Base-by-base conservation (phyloP, 2,113 vertebrate genomes). In the Deroptyus accipitrinus region DNA sequence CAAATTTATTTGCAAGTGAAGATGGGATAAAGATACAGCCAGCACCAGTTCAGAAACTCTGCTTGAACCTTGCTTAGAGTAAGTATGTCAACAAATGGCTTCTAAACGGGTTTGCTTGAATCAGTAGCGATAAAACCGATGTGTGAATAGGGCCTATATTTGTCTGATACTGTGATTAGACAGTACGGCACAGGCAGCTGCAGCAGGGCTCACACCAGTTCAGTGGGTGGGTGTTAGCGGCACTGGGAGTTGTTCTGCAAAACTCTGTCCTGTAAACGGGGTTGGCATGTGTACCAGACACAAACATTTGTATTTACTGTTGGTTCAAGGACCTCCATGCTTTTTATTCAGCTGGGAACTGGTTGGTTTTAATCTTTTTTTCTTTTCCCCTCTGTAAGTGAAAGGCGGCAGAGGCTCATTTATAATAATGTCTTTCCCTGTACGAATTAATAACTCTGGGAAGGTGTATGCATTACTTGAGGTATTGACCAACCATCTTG, bases 41-140 rank as follows among this genome's bases (percentile, higher is more conserved):
- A 79, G 30, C 42, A 74, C 14, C 62, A 19, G 31, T 37, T 89
- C 70, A 89, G 96, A 93, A 90, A 78, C 59, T 41, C 57, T 81
- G 48, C 55, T 88, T 93, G 95, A 85, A 44, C 86, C 77, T 84
- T 69, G 49, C 46, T 83, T 89, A 69, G 86, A 91, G 70, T 82
- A 76, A 85, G 86, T 37, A 12, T 39, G 59, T 68, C 66, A 94
- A 52, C 90, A 80, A 61, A 83, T 22, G 80, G 27, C 35, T 75
- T 81, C 85, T 72, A 39, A 91, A 84, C 41, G 52, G 48, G 82
- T 92, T 69, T 88, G n/a, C 42, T 84, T 88, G 62, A 79, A 73
- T 62, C 7, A 37, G 27, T 69, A 88, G 16, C 2, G 24, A 35
- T 48, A 92, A 95, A 86, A 74, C 16, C 35, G 2, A 1, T 11